Base-by-base conservation (phyloP, 2,888 invertebrate genomes). In the Melanotus villosus region DNA sequence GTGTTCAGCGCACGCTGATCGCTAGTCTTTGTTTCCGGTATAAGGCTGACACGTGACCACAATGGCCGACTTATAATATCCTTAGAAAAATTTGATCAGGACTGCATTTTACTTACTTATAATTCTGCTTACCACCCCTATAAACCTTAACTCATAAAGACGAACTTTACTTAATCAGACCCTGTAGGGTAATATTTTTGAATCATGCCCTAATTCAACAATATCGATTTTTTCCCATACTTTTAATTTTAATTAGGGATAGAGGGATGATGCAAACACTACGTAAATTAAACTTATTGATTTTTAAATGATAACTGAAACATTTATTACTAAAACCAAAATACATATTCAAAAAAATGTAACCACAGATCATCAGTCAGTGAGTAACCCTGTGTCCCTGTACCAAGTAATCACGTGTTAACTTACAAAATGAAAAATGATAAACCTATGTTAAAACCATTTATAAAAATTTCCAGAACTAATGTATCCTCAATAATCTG, bases 31-130 rank as follows among this genome's bases (percentile, higher is more conserved):
- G 76, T 77, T 75, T 75, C 74, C 73, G 59, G 71, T 70, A 63
- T 68, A 69, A 72, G 73, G 72, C 54, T 57, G 73, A 64, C 76
- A 74, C 76, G 74, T 75, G 75, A 65, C 73, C 68, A 67, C 71
- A 72, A 77, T 74, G 75, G 75, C 70, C 73, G 73, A 76, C 74
- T 75, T 76, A 72, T 60, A 67, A 67, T 75, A 72, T 75, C 68
- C 73, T 73, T 76, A 73, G 18, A 32, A 52, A 52, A 52, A 52
- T 52, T 52, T 52, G 52, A 23, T 14, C 47, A 47, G 52, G 18
- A 32, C 32, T 52, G 32, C 52, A 52, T 32, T 52, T 16, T 52
- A 7, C 52, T 16, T 52, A 75, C 72, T 73, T 75, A 66, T 72
- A 72, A 68, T 70, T 69, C 32, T 74, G 26, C 30, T 26, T 43